Evolutionary conservation across 1,140 invertebrate genomes (phyloP).

Genomic region (Aplysia californica): DNA sequence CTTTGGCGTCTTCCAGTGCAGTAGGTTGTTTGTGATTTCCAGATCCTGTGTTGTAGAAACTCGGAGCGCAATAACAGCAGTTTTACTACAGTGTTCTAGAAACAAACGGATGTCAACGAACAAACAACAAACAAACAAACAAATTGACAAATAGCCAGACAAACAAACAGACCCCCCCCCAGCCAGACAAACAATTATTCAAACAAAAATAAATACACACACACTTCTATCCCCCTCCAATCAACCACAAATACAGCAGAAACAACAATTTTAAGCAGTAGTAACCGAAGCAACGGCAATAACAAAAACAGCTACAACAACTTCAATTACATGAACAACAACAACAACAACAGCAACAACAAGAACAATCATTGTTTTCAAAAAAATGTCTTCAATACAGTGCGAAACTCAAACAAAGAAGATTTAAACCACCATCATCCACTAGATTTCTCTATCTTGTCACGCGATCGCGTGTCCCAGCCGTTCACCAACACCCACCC

Average conservation of each 20-base stretch:
- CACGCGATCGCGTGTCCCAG: too few species aligned
- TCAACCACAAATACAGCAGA: not conserved
- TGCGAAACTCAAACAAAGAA: not conserved
- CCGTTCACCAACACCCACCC: too few species aligned
- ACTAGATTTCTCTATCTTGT: too few species aligned
- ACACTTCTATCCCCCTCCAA: not conserved
- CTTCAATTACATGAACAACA: not conserved
- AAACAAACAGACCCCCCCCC: not conserved
- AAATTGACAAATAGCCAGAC: not conserved
- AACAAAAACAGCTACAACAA: not conserved
- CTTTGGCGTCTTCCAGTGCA: too few species aligned
- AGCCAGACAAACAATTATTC: not conserved
- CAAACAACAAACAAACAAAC: constrained; percentile 1
- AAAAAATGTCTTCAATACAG: not conserved
- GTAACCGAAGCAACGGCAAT: not conserved
- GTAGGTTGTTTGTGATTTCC: too few species aligned
- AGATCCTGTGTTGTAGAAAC: too few species aligned
- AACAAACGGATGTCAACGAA: not conserved
- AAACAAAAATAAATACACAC: not conserved
- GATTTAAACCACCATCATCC: too few species aligned
- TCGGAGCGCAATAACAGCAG: too few species aligned
- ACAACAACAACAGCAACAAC: not conserved
- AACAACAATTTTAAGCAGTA: not conserved
- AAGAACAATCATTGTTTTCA: not conserved
- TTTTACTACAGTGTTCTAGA: too few species aligned